These are phyloP conservation scores for Sebastes oblongus DNA, from an alignment of 2,797 vertebrate species.

Conservation along the genomic window DNA sequence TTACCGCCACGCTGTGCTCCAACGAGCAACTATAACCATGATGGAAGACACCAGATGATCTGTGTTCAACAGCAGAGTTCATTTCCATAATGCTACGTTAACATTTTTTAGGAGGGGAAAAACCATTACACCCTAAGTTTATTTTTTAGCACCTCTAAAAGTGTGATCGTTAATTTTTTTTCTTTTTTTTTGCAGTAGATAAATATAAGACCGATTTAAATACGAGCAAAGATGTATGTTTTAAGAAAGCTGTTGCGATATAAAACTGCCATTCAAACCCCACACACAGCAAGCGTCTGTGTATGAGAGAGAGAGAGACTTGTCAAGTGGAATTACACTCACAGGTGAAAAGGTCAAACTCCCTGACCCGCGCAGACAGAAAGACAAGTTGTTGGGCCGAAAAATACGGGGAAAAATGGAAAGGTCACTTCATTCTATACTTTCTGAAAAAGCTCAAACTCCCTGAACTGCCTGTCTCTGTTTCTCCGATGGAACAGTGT, in stretches of 20 bases:
- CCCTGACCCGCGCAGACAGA: slow-evolving; percentile 37
- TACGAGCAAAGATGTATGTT: neutral
- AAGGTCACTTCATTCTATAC: slow-evolving; percentile 58
- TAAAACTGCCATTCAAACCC: neutral
- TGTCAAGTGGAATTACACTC: slow-evolving; percentile 59
- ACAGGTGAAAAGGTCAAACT: slow-evolving; percentile 64
- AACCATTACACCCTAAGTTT: slow-evolving; percentile 7
- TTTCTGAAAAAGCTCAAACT: slow-evolving; percentile 45
- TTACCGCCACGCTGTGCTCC: slow-evolving; percentile 63
- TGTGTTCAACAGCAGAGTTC: slow-evolving; percentile 42
- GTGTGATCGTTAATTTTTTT: neutral
- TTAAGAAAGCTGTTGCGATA: neutral
- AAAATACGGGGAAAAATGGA: slow-evolving; percentile 39
- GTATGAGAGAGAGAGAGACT: neutral
- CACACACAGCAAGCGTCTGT: neutral
- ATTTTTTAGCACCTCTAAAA: slow-evolving; percentile 13
- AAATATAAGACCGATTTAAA: neutral
- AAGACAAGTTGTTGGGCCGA: slow-evolving; percentile 39
- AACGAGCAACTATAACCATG: slow-evolving; percentile 64
- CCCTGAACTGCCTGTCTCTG: too few relatives aligned
- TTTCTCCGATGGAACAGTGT: neutral
- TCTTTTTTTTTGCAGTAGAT: neutral
- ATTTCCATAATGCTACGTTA: slow-evolving; percentile 57
- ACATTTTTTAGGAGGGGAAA: slow-evolving; percentile 24
- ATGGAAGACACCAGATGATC: slow-evolving; percentile 73